phyloP scores from a whole-genome alignment of 2,888 invertebrate genomes.

The Tiliacea aurago region DNA sequence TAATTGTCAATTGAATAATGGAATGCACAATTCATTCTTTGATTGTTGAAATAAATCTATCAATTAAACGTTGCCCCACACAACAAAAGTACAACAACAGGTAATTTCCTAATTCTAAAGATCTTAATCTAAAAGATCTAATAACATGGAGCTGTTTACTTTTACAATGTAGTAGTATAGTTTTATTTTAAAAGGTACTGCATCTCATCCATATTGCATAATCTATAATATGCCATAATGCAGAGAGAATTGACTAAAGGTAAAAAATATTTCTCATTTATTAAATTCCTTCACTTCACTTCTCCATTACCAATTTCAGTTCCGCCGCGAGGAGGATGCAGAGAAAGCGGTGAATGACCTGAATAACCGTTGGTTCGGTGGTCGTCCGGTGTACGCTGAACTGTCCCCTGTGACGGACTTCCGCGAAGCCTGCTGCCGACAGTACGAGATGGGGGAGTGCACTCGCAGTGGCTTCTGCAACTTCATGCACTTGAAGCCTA shows the following conservation, averaged over 20 bases:
- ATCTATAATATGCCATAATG: background rate
- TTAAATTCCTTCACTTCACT: background rate
- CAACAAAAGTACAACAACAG: background rate
- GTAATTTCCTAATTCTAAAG: background rate
- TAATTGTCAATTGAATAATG: background rate
- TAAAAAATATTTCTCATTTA: background rate
- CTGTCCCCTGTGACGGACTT: constrained; percentile 99
- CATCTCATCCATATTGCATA: background rate
- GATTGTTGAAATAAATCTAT: constrained; percentile 1
- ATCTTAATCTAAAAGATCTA: background rate
- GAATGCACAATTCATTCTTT: background rate
- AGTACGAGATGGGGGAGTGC: constrained; percentile 99
- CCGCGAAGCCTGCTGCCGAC: constrained; percentile 99
- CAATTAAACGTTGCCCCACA: no score
- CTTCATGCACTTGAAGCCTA: constrained; percentile 99
- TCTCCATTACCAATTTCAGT: constrained; percentile 88
- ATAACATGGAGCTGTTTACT: background rate
- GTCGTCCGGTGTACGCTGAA: constrained; percentile 99
- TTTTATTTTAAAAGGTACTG: background rate
- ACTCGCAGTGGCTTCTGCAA: constrained; percentile 99
- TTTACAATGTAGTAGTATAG: background rate
- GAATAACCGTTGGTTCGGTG: constrained; percentile 99
- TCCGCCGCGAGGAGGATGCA: constrained; percentile 99
- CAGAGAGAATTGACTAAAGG: background rate
- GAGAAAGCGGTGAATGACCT: constrained; percentile 99